phyloP scores from a whole-genome alignment of 2,888 invertebrate species.

The Ochropleura plecta region DNA sequence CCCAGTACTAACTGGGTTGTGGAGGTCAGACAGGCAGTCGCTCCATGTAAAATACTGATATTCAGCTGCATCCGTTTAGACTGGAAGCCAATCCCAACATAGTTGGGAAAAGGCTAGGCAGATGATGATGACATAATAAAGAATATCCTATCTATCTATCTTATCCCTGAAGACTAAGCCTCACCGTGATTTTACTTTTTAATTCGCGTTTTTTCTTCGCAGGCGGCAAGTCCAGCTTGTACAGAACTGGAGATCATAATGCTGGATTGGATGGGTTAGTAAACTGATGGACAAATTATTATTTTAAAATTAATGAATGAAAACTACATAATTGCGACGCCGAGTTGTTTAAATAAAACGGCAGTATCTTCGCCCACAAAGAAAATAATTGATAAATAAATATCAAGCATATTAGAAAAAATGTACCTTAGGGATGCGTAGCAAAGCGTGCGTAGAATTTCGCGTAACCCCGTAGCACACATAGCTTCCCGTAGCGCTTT shows the following conservation, averaged over 20 bases:
- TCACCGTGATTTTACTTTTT: not conserved
- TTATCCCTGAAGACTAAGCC: not conserved
- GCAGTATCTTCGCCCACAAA: not conserved
- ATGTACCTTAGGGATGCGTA: not conserved
- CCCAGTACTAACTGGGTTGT: too few species aligned
- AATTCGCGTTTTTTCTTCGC: conserved; percentile 74
- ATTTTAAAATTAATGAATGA: too few species aligned
- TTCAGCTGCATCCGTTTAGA: too few species aligned
- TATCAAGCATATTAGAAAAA: not conserved
- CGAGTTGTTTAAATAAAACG: not conserved
- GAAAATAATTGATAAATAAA: not conserved
- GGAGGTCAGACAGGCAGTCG: too few species aligned
- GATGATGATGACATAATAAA: too few species aligned
- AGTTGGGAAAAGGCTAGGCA: too few species aligned
- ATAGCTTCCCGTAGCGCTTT: conserved; percentile 20
- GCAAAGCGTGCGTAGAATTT: conserved; percentile 19
- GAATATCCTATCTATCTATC: too few species aligned
- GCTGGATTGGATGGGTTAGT: conserved; percentile 97
- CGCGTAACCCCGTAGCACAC: conserved; percentile 18
- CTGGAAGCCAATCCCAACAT: too few species aligned
- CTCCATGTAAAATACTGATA: too few species aligned
- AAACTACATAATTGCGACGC: too few species aligned
- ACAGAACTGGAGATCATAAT: conserved; percentile 99
- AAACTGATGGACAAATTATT: not conserved
- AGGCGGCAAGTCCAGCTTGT: conserved; percentile 99